Evolutionary conservation across 2,888 invertebrate species (phyloP).

Genomic region (Toxonevra muliebris): DNA sequence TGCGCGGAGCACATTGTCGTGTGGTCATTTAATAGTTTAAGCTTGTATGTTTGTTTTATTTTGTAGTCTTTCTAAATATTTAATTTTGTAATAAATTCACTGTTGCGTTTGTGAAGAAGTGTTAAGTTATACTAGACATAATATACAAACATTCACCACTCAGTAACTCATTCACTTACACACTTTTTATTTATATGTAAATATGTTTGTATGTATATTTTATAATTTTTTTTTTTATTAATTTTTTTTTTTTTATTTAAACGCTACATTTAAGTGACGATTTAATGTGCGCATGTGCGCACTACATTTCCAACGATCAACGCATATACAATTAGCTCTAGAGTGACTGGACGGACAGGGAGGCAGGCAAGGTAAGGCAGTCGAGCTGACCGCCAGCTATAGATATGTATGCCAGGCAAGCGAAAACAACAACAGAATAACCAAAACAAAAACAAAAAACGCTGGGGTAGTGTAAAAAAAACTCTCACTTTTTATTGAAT

Average conservation of each 20-base stretch:
- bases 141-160: no score
- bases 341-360: background rate
- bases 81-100: slow-evolving; percentile 31
- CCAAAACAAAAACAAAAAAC: no score
- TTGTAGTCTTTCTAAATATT: slow-evolving; percentile 13
- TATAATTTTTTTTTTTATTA: background rate
- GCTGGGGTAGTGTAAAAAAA: slow-evolving; percentile 37
- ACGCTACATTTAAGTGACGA: slow-evolving; percentile 36
- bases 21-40: no score
- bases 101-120: background rate
- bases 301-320: slow-evolving; percentile 4
- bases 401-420: no score
- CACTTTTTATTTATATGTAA: slow-evolving; percentile 3
- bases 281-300: slow-evolving; percentile 41
- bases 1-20: background rate
- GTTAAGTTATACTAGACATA: background rate
- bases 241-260: slow-evolving; percentile 1
- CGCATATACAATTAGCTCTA: slow-evolving; percentile 51
- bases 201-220: background rate
- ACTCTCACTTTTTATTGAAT: slow-evolving; percentile 53
- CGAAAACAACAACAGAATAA: no score
- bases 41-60: background rate
- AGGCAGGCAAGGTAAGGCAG: slow-evolving; percentile 23
- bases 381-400: background rate
- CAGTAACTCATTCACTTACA: no score